phyloP scores from a whole-genome alignment of 2,888 invertebrate genomes.

The Candidula unifasciata region DNA sequence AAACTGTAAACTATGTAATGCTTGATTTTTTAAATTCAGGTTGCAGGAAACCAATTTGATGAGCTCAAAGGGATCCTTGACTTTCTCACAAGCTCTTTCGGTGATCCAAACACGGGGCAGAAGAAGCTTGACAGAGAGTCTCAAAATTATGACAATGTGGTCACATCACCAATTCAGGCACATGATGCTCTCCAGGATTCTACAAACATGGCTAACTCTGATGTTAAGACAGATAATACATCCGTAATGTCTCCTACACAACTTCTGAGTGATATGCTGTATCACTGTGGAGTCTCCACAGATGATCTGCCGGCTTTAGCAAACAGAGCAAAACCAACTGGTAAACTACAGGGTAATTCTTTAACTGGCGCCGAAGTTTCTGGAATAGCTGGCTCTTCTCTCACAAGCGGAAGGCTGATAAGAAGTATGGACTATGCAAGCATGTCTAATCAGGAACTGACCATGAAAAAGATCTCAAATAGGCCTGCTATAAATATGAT shows the following conservation, averaged over 20 bases:
- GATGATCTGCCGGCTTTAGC: slow-evolving; percentile 61
- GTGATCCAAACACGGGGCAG: slow-evolving; percentile 67
- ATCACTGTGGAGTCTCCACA: slow-evolving; percentile 63
- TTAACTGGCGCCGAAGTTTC: too few species aligned
- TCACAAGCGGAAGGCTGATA: too few species aligned
- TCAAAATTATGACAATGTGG: slow-evolving; percentile 70
- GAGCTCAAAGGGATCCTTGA: slow-evolving; percentile 64
- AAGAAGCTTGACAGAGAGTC: slow-evolving; percentile 63
- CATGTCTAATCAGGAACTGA: too few species aligned
- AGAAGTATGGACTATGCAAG: too few species aligned
- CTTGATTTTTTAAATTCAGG: slow-evolving; percentile 56
- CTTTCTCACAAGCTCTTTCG: slow-evolving; percentile 64
- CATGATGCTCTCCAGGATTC: background rate
- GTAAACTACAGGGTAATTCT: slow-evolving; percentile 56
- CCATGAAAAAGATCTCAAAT: too few species aligned
- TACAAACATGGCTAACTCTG: background rate
- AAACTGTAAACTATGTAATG: background rate
- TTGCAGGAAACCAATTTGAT: slow-evolving; percentile 62
- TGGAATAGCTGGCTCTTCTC: too few species aligned
- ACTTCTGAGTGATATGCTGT: slow-evolving; percentile 66
- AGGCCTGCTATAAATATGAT: too few species aligned
- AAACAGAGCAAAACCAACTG: background rate
- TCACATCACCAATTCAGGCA: slow-evolving; percentile 55
- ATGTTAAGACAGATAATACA: slow-evolving; percentile 34
- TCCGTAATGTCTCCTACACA: slow-evolving; percentile 63